Evolutionary conservation across 2,113 vertebrate genomes (phyloP), one percentile per base, ranked within the genome.

Genomic region (Mellivora capensis): DNA sequence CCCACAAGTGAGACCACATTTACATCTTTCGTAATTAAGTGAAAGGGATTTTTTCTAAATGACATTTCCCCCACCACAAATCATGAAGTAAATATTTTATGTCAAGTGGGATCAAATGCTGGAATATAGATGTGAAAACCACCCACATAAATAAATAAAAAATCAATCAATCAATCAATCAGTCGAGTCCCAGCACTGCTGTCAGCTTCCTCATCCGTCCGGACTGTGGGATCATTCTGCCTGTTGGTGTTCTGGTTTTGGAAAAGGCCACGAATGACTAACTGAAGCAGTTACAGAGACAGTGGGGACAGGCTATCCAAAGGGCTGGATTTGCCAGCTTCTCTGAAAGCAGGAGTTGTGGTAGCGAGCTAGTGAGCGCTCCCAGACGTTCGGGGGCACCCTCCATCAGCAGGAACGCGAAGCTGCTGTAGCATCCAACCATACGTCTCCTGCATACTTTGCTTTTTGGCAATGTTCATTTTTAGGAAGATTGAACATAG

Each of bases 11-110:
- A 96, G 95, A 97, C 44, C 74, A 95, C 87, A 89, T 97, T 95
- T 93, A 96, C 57, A 95, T 93, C 88, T 72, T 91, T 93, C 57
- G 94, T 94, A 97, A 94, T 97, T 82, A 96, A 97, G 85, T 77
- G 93, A 64, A 89, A 96, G 85, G 57, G 44, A 76, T 76, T 62
- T 83, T 88, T 87, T 82, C n/a, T 11, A 6, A 77, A 94, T 91
- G 44, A 29, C 92, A 87, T 90, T 88, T 49, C 6, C 77, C 76
- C 77, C 13, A 89, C 61, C 44, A 39, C 76, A 97, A 61, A 69
- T 93, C 90, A 81, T 49, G 34, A 90, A 97, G 79, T 87, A 93
- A 98, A 84, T 89, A 64, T 94, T 95, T 90, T 85, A 82, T 85
- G 29, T 87, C 90, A 94, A 96, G 57, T 97, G 91, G 83, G n/a